Conservation (phyloP, 2,113 vertebrate genomes). For the Grammomys dolichurus region DNA sequence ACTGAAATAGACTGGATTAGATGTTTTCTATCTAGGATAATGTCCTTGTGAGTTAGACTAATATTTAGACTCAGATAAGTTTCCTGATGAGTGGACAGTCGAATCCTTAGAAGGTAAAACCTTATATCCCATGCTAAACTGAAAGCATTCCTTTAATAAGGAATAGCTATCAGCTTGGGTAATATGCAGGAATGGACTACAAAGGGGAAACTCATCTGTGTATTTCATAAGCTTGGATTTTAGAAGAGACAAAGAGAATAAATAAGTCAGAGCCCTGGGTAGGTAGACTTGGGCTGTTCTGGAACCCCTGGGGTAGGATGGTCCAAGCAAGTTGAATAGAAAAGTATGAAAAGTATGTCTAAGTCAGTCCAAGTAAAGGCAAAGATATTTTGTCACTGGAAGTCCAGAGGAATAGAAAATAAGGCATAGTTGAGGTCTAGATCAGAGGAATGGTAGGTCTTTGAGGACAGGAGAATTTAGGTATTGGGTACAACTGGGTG, state of each 20-base stretch:
- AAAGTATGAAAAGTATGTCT: no score
- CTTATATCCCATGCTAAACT: background rate
- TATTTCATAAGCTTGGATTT: background rate
- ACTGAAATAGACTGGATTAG: no score
- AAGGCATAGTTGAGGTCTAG: background rate
- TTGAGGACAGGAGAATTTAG: background rate
- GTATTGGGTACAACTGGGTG: background rate
- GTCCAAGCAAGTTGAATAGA: no score
- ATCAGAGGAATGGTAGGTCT: background rate
- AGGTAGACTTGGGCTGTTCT: no score
- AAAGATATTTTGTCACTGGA: no score
- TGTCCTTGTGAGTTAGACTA: background rate
- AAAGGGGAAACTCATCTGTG: background rate
- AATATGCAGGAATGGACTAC: background rate
- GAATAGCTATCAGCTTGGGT: background rate
- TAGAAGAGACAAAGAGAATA: background rate
- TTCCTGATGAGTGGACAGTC: background rate
- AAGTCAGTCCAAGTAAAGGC: no score
- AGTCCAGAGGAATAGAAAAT: no score
- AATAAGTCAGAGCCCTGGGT: background rate
- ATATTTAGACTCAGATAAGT: background rate
- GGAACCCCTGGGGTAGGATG: no score
- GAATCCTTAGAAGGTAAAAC: background rate
- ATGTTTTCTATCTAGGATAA: no score
- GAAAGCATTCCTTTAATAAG: background rate